Conservation (phyloP, 2,797 vertebrate species). For the Onychomys arenicola region DNA sequence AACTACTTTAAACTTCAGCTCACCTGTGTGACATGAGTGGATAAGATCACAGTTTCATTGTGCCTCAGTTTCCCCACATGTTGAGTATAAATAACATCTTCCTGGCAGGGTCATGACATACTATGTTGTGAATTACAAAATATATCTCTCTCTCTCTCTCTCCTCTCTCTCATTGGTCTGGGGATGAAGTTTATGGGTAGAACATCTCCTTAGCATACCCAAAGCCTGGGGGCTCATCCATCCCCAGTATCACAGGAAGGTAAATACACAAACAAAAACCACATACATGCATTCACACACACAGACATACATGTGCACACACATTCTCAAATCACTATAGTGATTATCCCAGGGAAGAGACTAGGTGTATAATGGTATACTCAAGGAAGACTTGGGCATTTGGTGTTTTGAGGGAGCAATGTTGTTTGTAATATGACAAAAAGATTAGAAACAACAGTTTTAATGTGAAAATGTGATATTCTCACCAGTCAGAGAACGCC, state of each 20-base stretch:
- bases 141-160: neutral
- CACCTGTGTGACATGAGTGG: neutral
- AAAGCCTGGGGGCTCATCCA: neutral
- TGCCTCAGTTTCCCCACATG: conserved; percentile 38
- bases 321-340: neutral
- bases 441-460: conserved; percentile 27
- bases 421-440: neutral
- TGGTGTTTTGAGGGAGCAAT: neutral
- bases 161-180: neutral
- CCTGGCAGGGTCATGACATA: neutral
- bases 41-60: neutral
- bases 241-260: neutral
- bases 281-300: neutral
- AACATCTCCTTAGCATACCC: neutral
- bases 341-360: neutral
- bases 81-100: neutral
- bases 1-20: conserved; percentile 28
- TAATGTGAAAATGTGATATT: neutral
- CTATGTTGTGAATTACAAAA: conserved; percentile 30
- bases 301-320: neutral
- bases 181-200: neutral
- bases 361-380: too few relatives aligned
- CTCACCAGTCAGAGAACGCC: neutral
- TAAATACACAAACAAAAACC: neutral
- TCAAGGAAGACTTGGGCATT: neutral